Conservation (phyloP, 2,888 invertebrate species). For the Lysandra coridon region DNA sequence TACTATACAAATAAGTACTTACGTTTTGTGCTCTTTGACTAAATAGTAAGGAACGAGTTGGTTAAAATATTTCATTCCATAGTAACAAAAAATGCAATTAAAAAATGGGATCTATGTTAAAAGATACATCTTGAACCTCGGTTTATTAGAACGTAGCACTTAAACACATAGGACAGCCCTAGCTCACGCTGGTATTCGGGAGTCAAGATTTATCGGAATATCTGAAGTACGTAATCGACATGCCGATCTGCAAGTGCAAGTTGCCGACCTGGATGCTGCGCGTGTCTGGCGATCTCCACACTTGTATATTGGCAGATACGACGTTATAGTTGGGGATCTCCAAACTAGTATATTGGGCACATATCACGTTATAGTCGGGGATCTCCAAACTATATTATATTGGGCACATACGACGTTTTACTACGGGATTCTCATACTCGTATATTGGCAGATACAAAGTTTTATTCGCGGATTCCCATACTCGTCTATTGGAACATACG, state of each 20-base stretch:
- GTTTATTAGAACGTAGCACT: neutral
- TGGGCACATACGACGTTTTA: no score
- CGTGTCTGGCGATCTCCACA: slow-evolving; percentile 40
- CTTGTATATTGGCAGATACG: no score
- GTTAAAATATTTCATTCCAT: neutral
- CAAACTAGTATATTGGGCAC: no score
- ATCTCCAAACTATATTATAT: no score
- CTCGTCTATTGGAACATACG: slow-evolving; percentile 32
- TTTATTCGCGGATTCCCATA: slow-evolving; percentile 28
- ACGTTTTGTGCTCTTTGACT: neutral
- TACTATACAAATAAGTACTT: neutral
- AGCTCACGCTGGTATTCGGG: slow-evolving; percentile 20
- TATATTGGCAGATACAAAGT: slow-evolving; percentile 35
- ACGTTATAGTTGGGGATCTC: no score
- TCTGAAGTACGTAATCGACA: slow-evolving; percentile 34
- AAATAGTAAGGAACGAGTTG: neutral
- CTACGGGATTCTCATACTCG: slow-evolving; percentile 28
- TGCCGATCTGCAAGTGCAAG: slow-evolving; percentile 40
- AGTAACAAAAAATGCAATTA: neutral
- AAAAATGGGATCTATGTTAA: neutral
- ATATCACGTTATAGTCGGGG: no score
- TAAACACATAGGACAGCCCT: neutral
- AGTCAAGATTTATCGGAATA: slow-evolving; percentile 34
- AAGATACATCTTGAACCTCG: neutral
- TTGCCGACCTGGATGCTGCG: slow-evolving; percentile 40